Conservation (phyloP, 2,113 vertebrate genomes). For the Aepyceros melampus region DNA sequence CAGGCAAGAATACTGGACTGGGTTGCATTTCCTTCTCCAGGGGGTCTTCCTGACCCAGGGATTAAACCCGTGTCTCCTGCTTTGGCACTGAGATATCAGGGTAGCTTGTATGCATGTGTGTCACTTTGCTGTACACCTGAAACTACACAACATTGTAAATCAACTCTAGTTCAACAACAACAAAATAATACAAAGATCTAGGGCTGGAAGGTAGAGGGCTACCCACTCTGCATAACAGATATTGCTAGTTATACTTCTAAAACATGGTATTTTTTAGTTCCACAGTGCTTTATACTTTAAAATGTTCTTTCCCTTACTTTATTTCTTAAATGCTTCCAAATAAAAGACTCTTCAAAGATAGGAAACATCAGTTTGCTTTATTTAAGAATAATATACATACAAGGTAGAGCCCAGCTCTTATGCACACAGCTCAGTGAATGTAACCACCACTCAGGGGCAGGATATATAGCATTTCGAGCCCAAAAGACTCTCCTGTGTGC, state of each 20-base stretch:
- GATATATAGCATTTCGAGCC: neutral
- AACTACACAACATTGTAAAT: neutral
- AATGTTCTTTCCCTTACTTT: conserved; percentile 5
- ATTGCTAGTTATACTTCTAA: neutral
- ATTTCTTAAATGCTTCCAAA: conserved; percentile 27
- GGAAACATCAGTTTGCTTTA: conserved; percentile 21
- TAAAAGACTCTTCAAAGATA: conserved; percentile 15
- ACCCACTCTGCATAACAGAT: neutral
- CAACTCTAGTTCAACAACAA: neutral
- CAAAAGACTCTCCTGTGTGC: neutral
- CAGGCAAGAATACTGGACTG: neutral
- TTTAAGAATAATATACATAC: neutral
- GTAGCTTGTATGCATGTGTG: neutral
- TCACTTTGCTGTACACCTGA: neutral
- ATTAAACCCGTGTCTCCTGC: neutral
- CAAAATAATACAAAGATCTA: neutral
- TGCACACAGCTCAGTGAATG: neutral
- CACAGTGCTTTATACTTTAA: neutral
- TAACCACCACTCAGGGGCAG: neutral
- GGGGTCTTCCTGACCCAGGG: neutral
- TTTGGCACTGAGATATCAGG: neutral
- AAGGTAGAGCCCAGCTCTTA: neutral
- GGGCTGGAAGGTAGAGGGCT: neutral
- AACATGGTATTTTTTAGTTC: neutral
- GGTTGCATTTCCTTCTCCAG: neutral